Conservation (phyloP, 37 sponge, comb jelly and placozoan genomes). For the Cliona cf. orientalis region DNA sequence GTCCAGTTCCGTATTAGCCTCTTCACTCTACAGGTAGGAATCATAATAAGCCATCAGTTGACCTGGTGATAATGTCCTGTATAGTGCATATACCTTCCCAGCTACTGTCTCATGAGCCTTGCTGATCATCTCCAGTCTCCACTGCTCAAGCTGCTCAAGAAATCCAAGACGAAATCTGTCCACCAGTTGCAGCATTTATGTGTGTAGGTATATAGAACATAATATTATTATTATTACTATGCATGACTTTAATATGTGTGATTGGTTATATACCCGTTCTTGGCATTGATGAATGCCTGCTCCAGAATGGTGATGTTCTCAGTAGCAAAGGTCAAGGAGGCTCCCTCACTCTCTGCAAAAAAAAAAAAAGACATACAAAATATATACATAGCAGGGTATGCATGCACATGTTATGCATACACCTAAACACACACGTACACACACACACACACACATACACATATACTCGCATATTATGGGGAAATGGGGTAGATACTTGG, state of each 20-base stretch:
- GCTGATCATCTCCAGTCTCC: slow-evolving; percentile 24
- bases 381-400: neutral
- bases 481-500: no score
- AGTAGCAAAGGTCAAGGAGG: slow-evolving; percentile 8
- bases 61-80: neutral
- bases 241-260: neutral
- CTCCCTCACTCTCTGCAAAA: slow-evolving; percentile 26
- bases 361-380: neutral
- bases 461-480: no score
- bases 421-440: neutral
- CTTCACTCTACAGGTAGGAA: slow-evolving; percentile 47
- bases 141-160: slow-evolving; percentile 76
- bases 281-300: neutral
- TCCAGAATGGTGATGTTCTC: neutral
- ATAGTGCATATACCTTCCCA: slow-evolving; percentile 18
- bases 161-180: slow-evolving; percentile 62
- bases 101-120: neutral
- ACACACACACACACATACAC: neutral
- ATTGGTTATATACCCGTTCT: neutral
- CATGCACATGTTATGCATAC: neutral
- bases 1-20: slow-evolving; percentile 78
- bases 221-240: neutral
- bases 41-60: neutral
- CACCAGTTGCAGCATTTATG: no score
- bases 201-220: neutral